Base-by-base conservation (phyloP, 2,113 vertebrate species). In the Rhinolophus sinicus region DNA sequence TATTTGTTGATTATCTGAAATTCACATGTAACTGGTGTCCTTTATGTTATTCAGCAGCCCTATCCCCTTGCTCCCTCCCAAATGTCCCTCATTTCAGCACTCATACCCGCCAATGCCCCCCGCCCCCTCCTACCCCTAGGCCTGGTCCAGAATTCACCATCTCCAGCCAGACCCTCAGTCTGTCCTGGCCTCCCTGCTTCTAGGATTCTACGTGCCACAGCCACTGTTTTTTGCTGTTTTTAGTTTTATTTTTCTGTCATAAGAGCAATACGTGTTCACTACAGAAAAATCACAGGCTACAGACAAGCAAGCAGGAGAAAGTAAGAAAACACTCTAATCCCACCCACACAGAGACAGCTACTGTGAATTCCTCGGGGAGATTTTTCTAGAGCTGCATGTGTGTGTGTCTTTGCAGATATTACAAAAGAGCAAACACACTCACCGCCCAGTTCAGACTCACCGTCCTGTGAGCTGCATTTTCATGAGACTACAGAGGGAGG, bases 311-410 rank as follows among this genome's bases (percentile, higher is more conserved):
- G 72, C 21, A 88, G 96, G 90, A 84, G 94, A 82, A 98, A 95
- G 96, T 94, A 94, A 97, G 94, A 93, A 95, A 98, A 96, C 97
- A 92, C 88, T 80, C 88, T 38, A 67, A 44, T 96, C 90, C 85
- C 97, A 28, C 97, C 97, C 96, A 97, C 97, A 83, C 94, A 75
- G 73, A 90, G 92, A 77, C n/a, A 81, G 87, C 90, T 69, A 54
- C 96, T 65, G 95, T 40, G 73, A 81, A 69, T 91, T 85, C 92
- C 86, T 80, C 8, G 1, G 95, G 91, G 84, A 60, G 90, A 64
- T 81, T 94, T 77, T 92, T 93, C 97, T 54, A 88, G 96, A 96
- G 95, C 94, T 76, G 72, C 38, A 6, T 90, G 96, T 8, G 60
- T 58, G 33, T 11, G 40, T 28, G 67, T 70, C 65, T 95, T 44